Evolutionary conservation across 2,797 vertebrate species (phyloP), one percentile per base, ranked within the genome.

Genomic region (Helicolenus hilgendorfi): DNA sequence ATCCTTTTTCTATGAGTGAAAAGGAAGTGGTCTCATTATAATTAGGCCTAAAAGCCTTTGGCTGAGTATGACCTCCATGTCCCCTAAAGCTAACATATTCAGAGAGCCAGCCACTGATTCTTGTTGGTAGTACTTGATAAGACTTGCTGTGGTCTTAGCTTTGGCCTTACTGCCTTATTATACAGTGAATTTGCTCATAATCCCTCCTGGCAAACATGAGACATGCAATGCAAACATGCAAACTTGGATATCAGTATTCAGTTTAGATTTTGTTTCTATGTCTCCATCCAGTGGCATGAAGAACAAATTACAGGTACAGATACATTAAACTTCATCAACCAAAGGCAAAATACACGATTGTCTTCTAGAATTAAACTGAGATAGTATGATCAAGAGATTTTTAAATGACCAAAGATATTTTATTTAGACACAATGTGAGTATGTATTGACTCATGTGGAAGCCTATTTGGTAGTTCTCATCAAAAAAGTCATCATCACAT

Each of bases 271-370:
- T 65, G 18, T 41, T 53, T 71, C 55, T 8, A 4, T 85, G 89
- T 87, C 88, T 78, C 92, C 93, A 87, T 75, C 93, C 0, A 72
- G 85, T 85, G 94, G 81, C 10, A 14, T 0, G 2, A 6, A 55
- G 10, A 1, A 60, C 3, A 55, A 64, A 86, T 41, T 67, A 75
- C 92, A 91, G n/a, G 41, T 27, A 5, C 6, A 80, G 41, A 68
- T 4, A 59, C 11, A 9, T 13, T 9, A 11, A 9, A 49, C 9
- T 77, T 27, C 8, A 26, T n/a, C 4, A 35, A 45, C 9, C 8
- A 72, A 45, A 73, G 15, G 7, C 24, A 49, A 56, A 38, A 13
- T 20, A 33, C 24, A 2, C 11, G 18, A 3, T 4, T 10, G 18
- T 58, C 7, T 36, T 18, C 41, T 18, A 9, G 4, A 36, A 31